Evolutionary conservation across 2,888 invertebrate species (phyloP), one percentile per base, ranked within the genome.

Genomic region (Agrenia bidenticulata): DNA sequence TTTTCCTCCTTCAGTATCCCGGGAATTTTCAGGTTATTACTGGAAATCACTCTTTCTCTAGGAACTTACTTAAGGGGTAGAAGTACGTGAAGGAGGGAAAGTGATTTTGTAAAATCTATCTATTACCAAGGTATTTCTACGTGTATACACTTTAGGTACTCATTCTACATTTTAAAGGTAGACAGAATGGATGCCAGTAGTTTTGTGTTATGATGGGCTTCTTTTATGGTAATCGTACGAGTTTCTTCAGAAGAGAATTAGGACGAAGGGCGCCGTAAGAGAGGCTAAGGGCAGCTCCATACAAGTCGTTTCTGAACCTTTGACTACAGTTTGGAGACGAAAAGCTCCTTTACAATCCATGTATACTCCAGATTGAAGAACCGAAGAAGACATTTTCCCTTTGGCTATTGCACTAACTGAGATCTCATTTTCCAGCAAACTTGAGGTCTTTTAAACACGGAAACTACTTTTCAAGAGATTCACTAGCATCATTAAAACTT

Each of bases 401-500:
- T 49, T 23, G 24, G 24, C 41, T 41, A 39, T 41, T 41, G 21
- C n/a, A 41, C 37, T 32, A 41, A 57, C 39, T 57, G 26, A 57
- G 27, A 57, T 49, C 49, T 32, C 49, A 45, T 23, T 49, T 49
- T 21, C 23, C 19, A 23, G 23, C 23, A 51, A 51, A 51, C 51
- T 51, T 23, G 51, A 51, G 24, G 23, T 51, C 51, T 51, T 51
- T 51, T 21, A 51, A 51, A 51, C 51, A 55, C 32, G 26, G 13
- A 55, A 55, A 55, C 32, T 55, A 55, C 55, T 55, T 55, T 55
- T 55, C 32, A 17, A 55, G 51, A 51, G 51, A 51, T 32, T 55
- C 55, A 15, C 23, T 32, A n/a, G 32, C 32, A 23, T 55, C 55
- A 27, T 55, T 55, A 55, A 55, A 55, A 55, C 55, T 55, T 55